phyloP scores from a whole-genome alignment of 2,888 invertebrate species.

The Luperina nickerlii region DNA sequence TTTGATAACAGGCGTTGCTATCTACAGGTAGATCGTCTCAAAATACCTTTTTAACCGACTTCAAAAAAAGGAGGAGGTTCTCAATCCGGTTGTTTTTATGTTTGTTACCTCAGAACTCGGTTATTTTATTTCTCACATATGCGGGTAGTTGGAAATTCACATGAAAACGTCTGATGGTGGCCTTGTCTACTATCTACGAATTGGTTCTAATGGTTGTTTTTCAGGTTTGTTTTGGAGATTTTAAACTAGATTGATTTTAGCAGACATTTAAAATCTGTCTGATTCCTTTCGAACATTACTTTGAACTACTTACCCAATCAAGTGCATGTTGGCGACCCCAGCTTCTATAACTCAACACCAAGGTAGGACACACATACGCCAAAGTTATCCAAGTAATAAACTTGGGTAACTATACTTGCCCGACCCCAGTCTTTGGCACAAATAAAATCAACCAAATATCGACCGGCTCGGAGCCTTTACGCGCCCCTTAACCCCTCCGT shows the following conservation, averaged over 20 bases:
- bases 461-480: slow-evolving; percentile 18
- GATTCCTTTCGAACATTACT: background rate
- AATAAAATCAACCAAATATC: slow-evolving; percentile 45
- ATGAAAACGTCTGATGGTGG: background rate
- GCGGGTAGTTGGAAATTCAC: background rate
- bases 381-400: slow-evolving; percentile 35
- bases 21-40: background rate
- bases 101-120: too few relatives aligned
- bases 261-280: background rate
- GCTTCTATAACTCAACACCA: background rate
- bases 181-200: too few relatives aligned
- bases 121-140: background rate
- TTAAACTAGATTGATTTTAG: background rate
- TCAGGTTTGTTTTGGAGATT: background rate
- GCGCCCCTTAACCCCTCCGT: slow-evolving; percentile 14
- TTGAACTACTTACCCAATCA: background rate
- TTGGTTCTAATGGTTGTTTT: background rate
- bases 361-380: background rate
- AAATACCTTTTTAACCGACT: background rate
- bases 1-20: background rate
- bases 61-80: too few relatives aligned
- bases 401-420: slow-evolving; percentile 23
- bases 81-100: too few relatives aligned
- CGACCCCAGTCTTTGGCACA: slow-evolving; percentile 34
- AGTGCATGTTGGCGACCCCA: background rate